Evolutionary conservation across 2,797 vertebrate genomes (phyloP).

Genomic region (Gymnothorax reevesii): DNA sequence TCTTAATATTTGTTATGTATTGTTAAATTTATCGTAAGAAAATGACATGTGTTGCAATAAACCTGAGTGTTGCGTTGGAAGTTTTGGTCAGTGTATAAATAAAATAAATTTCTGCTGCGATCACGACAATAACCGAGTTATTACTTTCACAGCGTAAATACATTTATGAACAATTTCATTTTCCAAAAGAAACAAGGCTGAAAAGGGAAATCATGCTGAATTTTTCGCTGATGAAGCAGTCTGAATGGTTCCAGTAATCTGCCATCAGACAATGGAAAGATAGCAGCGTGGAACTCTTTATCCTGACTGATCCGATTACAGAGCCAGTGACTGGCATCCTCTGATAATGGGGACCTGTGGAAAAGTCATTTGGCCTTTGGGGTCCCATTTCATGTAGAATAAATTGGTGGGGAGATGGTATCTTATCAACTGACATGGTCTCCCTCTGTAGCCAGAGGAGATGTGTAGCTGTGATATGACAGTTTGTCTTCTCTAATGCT

Average conservation of each 20-base stretch:
- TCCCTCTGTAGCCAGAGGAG: slow-evolving; percentile 14
- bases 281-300: slow-evolving; percentile 22
- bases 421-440: slow-evolving; percentile 27
- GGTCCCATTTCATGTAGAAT: slow-evolving; percentile 28
- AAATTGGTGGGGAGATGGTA: slow-evolving; percentile 26
- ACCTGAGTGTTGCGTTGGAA: too few relatives aligned
- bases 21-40: too few relatives aligned
- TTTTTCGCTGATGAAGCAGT: slow-evolving; percentile 7
- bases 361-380: slow-evolving; percentile 28
- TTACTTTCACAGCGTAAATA: not conserved
- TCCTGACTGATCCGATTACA: slow-evolving; percentile 40
- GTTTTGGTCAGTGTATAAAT: too few relatives aligned
- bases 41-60: too few relatives aligned
- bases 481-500: slow-evolving; percentile 13
- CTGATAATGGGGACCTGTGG: slow-evolving; percentile 36
- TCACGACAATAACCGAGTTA: not conserved
- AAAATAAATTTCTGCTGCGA: too few relatives aligned
- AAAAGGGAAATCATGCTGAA: slow-evolving; percentile 10
- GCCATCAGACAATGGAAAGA: slow-evolving; percentile 38
- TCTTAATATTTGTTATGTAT: too few relatives aligned
- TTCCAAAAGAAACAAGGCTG: slow-evolving; percentile 17
- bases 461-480: slow-evolving; percentile 19
- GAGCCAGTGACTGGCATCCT: slow-evolving; percentile 34
- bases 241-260: not conserved
- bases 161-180: not conserved